Evolutionary conservation across 2,797 vertebrate species (phyloP).

Genomic region (Dermochelys coriacea): DNA sequence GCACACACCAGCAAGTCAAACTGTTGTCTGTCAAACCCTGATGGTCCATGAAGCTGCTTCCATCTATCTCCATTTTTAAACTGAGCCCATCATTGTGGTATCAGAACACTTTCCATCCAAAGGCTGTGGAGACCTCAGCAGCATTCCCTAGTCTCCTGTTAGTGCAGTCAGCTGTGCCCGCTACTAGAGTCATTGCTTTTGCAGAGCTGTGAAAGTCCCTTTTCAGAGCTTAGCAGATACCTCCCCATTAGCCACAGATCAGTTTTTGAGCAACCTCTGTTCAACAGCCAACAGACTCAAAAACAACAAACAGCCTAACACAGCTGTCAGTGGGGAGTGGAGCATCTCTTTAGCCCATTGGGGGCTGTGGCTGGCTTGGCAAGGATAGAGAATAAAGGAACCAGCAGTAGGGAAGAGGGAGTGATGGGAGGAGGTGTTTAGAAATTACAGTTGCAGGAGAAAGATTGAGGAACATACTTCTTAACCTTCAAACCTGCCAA

Average conservation of each 20-base stretch:
- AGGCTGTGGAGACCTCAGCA: background rate
- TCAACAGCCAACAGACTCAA: background rate
- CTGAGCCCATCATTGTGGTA: accelerated
- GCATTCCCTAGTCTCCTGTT: background rate
- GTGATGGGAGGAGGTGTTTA: background rate
- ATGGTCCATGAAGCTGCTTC: background rate
- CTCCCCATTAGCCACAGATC: background rate
- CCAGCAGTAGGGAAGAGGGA: background rate
- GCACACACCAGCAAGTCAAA: background rate
- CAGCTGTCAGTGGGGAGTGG: background rate
- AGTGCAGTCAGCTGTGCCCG: background rate
- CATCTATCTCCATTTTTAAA: accelerated
- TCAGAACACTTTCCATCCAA: background rate
- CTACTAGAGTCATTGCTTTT: accelerated
- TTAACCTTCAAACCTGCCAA: background rate
- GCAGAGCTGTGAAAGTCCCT: accelerated
- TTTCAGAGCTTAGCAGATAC: background rate
- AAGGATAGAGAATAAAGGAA: background rate
- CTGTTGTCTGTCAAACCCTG: accelerated
- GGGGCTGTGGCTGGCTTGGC: background rate
- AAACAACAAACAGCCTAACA: background rate
- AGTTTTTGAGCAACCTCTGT: background rate
- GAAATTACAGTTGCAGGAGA: background rate
- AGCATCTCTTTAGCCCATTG: background rate
- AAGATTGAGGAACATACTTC: background rate